Evolutionary conservation across 2,797 vertebrate species (phyloP).

Genomic region (Chelon auratus): DNA sequence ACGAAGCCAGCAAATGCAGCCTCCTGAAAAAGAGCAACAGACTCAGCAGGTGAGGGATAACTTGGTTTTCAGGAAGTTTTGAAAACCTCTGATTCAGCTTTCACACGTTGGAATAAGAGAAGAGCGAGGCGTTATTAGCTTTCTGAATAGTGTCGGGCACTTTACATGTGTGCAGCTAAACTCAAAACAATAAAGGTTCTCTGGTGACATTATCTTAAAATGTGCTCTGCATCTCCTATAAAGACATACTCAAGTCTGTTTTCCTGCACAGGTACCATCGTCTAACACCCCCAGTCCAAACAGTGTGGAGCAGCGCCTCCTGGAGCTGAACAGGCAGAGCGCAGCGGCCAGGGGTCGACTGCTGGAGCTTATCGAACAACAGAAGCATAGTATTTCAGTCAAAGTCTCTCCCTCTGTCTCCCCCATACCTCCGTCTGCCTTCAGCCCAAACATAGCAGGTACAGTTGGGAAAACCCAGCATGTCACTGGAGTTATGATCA

Average conservation of each 20-base stretch:
- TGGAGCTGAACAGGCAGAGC: slow-evolving; percentile 92
- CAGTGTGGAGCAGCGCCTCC: slow-evolving; percentile 89
- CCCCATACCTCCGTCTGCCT: slow-evolving; percentile 74
- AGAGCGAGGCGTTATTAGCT: not conserved
- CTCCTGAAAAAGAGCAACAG: slow-evolving; percentile 32
- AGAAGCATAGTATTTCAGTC: slow-evolving; percentile 80
- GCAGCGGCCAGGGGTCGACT: slow-evolving; percentile 89
- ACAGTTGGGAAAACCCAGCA: not conserved
- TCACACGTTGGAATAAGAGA: not conserved
- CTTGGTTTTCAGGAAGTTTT: not conserved
- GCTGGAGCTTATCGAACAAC: slow-evolving; percentile 91
- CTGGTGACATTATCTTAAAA: no score
- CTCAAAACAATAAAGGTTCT: not conserved
- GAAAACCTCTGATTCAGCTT: not conserved
- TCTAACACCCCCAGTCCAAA: slow-evolving; percentile 51
- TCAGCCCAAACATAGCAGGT: slow-evolving; percentile 67
- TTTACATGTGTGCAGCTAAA: not conserved
- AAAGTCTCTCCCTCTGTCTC: slow-evolving; percentile 68
- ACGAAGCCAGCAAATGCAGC: slow-evolving; percentile 4
- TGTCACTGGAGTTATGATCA: not conserved
- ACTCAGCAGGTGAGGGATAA: slow-evolving; percentile 61
- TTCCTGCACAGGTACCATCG: slow-evolving; percentile 41
- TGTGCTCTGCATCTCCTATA: no score
- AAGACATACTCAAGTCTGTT: not conserved
- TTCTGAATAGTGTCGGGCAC: no score